Evolutionary conservation across 2,113 vertebrate genomes (phyloP).

Genomic region (Myotis yumanensis): DNA sequence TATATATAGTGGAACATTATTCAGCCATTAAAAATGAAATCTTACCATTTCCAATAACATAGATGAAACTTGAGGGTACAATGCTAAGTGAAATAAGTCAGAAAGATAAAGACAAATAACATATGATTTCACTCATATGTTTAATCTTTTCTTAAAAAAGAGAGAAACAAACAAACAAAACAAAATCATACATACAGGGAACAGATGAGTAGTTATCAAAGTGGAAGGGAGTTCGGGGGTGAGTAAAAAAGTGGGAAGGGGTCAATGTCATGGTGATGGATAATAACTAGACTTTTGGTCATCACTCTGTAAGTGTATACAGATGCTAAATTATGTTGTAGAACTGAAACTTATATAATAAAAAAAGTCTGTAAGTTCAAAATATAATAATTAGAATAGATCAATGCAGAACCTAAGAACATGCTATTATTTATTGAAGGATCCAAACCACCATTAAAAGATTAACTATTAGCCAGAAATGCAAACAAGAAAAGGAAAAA

Average conservation of each 20-base stretch:
- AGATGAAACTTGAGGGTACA: background rate
- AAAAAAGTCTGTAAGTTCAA: background rate
- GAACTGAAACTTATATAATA: background rate
- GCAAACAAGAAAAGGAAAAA: constrained; percentile 17
- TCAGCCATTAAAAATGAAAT: background rate
- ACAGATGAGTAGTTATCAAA: background rate
- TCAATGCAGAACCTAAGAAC: background rate
- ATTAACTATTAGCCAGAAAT: constrained; percentile 31
- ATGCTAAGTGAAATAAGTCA: background rate
- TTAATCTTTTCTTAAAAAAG: background rate
- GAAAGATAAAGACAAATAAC: background rate
- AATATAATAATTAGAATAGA: background rate
- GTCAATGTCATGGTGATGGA: background rate
- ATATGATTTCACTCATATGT: background rate
- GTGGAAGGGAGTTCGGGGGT: too few species aligned
- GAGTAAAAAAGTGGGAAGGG: background rate
- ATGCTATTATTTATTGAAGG: constrained; percentile 1
- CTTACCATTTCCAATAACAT: background rate
- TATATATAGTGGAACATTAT: background rate
- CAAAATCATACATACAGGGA: background rate
- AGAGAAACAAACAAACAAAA: background rate
- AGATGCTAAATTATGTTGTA: background rate
- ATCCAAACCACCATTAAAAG: constrained; percentile 1
- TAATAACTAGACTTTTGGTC: background rate
- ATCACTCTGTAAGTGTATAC: background rate